A percentile compares a stretch with the other conserved stretches of the same genome.
Evolutionary conservation across 2,113 vertebrate species (phyloP).

Genomic region (Lynx canadensis): DNA sequence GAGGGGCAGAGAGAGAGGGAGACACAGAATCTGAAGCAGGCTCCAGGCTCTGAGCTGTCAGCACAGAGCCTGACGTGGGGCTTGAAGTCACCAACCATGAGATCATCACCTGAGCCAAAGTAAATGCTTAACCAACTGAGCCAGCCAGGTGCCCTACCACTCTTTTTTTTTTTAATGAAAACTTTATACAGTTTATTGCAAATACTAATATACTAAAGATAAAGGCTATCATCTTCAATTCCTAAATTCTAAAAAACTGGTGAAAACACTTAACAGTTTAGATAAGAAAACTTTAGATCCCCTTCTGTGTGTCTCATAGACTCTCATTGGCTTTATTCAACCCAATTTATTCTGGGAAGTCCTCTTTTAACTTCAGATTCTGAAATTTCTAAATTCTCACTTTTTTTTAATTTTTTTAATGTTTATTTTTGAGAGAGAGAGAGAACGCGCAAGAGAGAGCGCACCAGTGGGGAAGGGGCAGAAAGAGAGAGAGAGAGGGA

Average conservation of each 20-base stretch:
- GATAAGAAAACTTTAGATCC: constrained; percentile 12
- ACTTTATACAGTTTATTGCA: background rate
- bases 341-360: background rate
- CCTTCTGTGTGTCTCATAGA: background rate
- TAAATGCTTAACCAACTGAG: no score
- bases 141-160: no score
- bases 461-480: no score
- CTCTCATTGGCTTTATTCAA: background rate
- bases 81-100: no score
- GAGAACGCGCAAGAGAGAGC: no score
- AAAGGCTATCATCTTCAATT: constrained; percentile 24
- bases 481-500: no score
- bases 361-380: constrained; percentile 11
- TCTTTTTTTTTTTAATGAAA: background rate
- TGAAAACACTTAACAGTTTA: background rate
- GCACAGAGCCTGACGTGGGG: no score
- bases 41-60: no score
- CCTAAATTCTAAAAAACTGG: background rate
- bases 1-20: no score
- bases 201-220: constrained; percentile 27
- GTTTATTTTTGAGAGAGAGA: no score
- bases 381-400: background rate
- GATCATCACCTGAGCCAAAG: no score
- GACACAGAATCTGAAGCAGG: no score
- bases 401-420: background rate